Evolutionary conservation across 2,113 vertebrate genomes (phyloP).

Genomic region (Forbesichthys agassizii): DNA sequence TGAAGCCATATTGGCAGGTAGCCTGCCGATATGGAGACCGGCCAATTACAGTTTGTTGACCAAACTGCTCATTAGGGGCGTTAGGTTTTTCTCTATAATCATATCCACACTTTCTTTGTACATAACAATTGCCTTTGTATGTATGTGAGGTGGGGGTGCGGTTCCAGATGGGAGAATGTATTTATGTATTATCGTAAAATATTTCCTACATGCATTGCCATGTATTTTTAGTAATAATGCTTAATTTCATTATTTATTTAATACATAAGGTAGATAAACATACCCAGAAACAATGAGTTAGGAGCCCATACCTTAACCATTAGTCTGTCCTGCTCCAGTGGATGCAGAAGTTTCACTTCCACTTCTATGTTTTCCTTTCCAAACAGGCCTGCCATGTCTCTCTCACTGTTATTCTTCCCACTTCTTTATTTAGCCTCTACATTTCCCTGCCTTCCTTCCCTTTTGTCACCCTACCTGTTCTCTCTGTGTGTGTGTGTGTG

Average conservation of each 20-base stretch:
- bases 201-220: too few relatives aligned
- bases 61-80: neutral
- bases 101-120: neutral
- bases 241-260: too few relatives aligned
- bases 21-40: neutral
- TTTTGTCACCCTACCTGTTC: constrained; percentile 12
- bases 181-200: too few relatives aligned
- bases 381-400: neutral
- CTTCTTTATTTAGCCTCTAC: neutral
- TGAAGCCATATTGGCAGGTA: constrained; percentile 10
- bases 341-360: too few relatives aligned
- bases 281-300: too few relatives aligned
- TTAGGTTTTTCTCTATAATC: neutral
- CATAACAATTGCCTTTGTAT: too few relatives aligned
- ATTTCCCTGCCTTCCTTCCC: neutral
- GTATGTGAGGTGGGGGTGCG: too few relatives aligned
- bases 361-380: neutral
- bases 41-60: neutral
- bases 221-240: too few relatives aligned
- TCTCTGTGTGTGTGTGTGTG: constrained; percentile 28
- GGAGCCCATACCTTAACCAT: too few relatives aligned
- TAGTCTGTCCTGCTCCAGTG: too few relatives aligned
- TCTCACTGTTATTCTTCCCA: neutral
- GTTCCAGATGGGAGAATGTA: too few relatives aligned
- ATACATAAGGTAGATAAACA: too few relatives aligned